Evolutionary conservation across 2,888 invertebrate species (phyloP).

Genomic region (Eupelmus urozonus): DNA sequence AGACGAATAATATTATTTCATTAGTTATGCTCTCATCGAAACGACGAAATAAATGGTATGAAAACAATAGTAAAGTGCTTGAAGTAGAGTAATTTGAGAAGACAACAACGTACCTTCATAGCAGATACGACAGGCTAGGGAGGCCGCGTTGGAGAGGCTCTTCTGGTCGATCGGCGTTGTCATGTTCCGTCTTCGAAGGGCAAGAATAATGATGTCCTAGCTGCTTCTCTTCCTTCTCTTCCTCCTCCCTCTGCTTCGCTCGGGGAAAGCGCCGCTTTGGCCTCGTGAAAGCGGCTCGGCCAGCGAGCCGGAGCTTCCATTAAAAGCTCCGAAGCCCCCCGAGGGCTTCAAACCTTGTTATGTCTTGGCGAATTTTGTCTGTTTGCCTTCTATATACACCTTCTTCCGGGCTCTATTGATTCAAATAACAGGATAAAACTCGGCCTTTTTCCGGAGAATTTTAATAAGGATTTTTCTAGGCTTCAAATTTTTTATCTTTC

Average conservation of each 20-base stretch:
- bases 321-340: slow-evolving; percentile 42
- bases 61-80: no score
- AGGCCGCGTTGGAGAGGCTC: background rate
- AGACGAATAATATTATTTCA: no score
- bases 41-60: no score
- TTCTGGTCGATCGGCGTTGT: slow-evolving; percentile 30
- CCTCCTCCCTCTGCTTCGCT: slow-evolving; percentile 10
- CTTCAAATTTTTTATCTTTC: no score
- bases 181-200: slow-evolving; percentile 34
- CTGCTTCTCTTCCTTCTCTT: background rate
- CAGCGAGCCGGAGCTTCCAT: slow-evolving; percentile 44
- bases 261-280: background rate
- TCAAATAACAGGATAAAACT: no score
- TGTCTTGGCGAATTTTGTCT: no score
- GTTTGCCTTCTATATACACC: no score
- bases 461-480: no score
- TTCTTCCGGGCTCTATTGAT: no score
- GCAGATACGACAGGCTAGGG: slow-evolving; percentile 78
- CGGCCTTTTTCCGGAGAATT: no score
- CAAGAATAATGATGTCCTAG: background rate
- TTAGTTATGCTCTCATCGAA: no score
- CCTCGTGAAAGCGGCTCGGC: background rate
- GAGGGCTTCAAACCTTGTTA: background rate
- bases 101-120: slow-evolving; percentile 75
- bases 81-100: background rate